phyloP scores from a whole-genome alignment of 2,113 vertebrate genomes.

The Calyptomena viridis region DNA sequence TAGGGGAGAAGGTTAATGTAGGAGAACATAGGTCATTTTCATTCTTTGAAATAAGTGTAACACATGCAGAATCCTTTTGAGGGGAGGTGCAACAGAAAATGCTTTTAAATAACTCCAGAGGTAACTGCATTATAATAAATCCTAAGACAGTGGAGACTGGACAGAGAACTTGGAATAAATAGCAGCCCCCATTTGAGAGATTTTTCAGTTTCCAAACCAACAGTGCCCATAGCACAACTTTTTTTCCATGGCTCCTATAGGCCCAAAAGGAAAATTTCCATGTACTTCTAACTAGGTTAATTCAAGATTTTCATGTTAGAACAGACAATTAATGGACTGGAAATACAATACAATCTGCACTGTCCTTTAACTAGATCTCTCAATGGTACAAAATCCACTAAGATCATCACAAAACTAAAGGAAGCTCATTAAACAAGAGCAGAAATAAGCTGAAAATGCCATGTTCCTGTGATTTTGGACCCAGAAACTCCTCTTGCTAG shows the following conservation, averaged over 20 bases:
- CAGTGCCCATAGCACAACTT: background rate
- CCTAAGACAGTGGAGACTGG: background rate
- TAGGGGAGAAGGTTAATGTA: background rate
- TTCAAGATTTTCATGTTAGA: background rate
- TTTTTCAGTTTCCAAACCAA: background rate
- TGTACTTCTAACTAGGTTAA: background rate
- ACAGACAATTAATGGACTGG: background rate
- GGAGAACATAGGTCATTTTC: conserved; percentile 18
- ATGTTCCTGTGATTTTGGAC: background rate
- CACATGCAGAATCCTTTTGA: conserved; percentile 4
- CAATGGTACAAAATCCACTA: background rate
- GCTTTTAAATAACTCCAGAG: conserved; percentile 11
- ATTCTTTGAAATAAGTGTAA: conserved; percentile 39
- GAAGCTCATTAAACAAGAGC: background rate
- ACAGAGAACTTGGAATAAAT: background rate
- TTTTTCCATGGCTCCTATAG: background rate
- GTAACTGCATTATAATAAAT: conserved; percentile 42
- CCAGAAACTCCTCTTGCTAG: background rate
- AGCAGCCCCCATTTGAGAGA: background rate
- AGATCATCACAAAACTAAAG: background rate
- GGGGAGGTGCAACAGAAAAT: conserved; percentile 23
- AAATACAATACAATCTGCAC: background rate
- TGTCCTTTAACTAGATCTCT: background rate
- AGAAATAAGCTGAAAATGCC: background rate
- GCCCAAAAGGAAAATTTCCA: background rate